A percentile compares a stretch with the other conserved stretches of the same genome.
These are phyloP conservation scores for Conchocele bisecta DNA, from an alignment of 2,888 invertebrate species.

Conservation along the genomic window DNA sequence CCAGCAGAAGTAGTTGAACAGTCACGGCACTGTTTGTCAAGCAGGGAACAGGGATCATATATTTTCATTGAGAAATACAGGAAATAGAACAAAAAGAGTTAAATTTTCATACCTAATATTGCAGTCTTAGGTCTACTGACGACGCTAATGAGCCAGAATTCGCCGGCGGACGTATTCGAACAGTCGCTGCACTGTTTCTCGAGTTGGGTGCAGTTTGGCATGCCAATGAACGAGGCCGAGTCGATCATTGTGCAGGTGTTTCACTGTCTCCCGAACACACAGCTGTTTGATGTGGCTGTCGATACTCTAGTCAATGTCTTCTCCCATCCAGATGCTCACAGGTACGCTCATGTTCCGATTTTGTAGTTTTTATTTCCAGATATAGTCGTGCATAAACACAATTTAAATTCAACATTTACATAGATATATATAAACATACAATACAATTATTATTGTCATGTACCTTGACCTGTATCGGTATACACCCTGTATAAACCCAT, in stretches of 20 bases:
- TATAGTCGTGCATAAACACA: too few species aligned
- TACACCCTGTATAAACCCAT: too few species aligned
- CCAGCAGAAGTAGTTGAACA: too few species aligned
- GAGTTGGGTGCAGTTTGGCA: conserved; percentile 87
- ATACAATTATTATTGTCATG: too few species aligned
- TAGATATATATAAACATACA: too few species aligned
- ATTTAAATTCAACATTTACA: too few species aligned
- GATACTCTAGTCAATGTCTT: conserved; percentile 86
- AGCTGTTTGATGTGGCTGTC: conserved; percentile 86
- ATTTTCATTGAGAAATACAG: not conserved
- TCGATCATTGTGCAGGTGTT: conserved; percentile 78
- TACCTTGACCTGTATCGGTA: too few species aligned
- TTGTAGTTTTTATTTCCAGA: too few species aligned
- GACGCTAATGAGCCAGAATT: conserved; percentile 66
- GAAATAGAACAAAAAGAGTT: not conserved
- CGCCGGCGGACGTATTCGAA: conserved; percentile 69
- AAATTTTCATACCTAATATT: conserved; percentile 15
- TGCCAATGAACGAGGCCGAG: conserved; percentile 83
- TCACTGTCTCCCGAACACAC: conserved; percentile 78
- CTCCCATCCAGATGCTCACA: conserved; percentile 86
- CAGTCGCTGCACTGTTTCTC: conserved; percentile 82
- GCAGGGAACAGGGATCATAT: too few species aligned
- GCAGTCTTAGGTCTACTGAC: conserved; percentile 80
- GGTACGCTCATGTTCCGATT: conserved; percentile 72
- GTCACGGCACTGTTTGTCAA: too few species aligned